Conservation (phyloP, 2,888 invertebrate genomes). For the Corbicula japonica region DNA sequence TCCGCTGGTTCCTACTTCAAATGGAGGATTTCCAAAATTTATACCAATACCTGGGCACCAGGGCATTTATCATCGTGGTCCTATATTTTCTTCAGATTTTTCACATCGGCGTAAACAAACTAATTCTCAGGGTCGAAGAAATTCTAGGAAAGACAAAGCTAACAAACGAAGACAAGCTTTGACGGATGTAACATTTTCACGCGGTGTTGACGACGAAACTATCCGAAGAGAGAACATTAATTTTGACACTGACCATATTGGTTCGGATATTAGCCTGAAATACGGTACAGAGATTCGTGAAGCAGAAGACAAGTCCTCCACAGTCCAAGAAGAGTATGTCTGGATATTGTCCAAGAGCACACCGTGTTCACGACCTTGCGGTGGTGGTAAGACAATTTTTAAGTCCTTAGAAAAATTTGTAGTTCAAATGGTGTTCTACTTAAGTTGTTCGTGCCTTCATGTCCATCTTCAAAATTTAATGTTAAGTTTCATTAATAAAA, state of each 20-base stretch:
- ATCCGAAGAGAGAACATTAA: neutral
- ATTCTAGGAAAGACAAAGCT: neutral
- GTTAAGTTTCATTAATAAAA: too few species aligned
- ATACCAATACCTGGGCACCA: conserved; percentile 27
- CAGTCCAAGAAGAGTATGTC: conserved; percentile 69
- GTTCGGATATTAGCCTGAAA: neutral
- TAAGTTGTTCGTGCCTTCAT: too few species aligned
- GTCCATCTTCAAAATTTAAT: too few species aligned
- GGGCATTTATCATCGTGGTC: conserved; percentile 28
- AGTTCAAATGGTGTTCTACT: too few species aligned
- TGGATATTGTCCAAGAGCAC: conserved; percentile 94
- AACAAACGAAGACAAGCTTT: conserved; percentile 17
- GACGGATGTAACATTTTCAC: conserved; percentile 44
- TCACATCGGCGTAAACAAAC: conserved; percentile 6
- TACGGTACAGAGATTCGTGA: neutral
- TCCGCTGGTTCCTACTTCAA: neutral
- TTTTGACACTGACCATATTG: neutral
- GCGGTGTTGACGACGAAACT: conserved; percentile 29
- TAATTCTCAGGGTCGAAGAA: neutral
- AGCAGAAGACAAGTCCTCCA: conserved; percentile 18
- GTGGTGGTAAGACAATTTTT: conserved; percentile 71
- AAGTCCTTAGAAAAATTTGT: neutral
- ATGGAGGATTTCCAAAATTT: conserved; percentile 30
- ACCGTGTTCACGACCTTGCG: conserved; percentile 90
- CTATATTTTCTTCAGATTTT: conserved; percentile 54